Evolutionary conservation across 2,113 vertebrate genomes (phyloP).

Genomic region (Ictidomys tridecemlineatus): DNA sequence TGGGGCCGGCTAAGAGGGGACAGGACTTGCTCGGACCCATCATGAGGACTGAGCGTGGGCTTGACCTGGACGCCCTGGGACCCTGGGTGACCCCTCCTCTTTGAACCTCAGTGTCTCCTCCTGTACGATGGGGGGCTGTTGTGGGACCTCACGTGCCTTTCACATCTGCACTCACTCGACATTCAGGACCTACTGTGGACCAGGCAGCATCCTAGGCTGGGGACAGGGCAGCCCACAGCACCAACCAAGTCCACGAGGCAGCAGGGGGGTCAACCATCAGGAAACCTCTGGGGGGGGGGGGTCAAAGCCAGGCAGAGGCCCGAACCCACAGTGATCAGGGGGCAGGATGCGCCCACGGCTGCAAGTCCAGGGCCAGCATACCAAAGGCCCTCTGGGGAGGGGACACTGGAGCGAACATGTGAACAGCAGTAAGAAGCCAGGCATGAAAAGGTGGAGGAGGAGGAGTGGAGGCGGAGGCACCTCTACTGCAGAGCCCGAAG

Average conservation of each 20-base stretch:
- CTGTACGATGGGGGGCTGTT: not conserved
- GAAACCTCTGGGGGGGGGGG: not conserved
- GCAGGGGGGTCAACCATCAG: not conserved
- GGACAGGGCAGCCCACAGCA: not conserved
- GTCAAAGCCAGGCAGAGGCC: not conserved
- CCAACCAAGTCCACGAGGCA: not conserved
- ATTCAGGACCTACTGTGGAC: not conserved
- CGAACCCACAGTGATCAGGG: not conserved
- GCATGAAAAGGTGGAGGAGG: not conserved
- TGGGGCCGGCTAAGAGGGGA: fast-evolving
- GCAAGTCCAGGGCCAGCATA: fast-evolving
- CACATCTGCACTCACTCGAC: fast-evolving
- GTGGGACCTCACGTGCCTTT: not conserved
- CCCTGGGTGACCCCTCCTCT: not conserved
- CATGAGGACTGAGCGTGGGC: fast-evolving
- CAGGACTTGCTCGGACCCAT: fast-evolving
- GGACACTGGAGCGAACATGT: not conserved
- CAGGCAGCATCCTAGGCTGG: not conserved
- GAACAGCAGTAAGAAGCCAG: not conserved
- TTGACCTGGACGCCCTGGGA: not conserved
- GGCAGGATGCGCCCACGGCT: not conserved
- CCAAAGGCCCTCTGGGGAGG: not conserved
- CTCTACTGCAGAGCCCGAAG: not conserved
- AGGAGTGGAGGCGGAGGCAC: too few species aligned
- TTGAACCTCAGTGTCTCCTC: not conserved